A percentile compares a stretch with the other conserved stretches of the same genome.
Conservation (phyloP, 2,888 invertebrate genomes). For the Exephanes ischioxanthus region DNA sequence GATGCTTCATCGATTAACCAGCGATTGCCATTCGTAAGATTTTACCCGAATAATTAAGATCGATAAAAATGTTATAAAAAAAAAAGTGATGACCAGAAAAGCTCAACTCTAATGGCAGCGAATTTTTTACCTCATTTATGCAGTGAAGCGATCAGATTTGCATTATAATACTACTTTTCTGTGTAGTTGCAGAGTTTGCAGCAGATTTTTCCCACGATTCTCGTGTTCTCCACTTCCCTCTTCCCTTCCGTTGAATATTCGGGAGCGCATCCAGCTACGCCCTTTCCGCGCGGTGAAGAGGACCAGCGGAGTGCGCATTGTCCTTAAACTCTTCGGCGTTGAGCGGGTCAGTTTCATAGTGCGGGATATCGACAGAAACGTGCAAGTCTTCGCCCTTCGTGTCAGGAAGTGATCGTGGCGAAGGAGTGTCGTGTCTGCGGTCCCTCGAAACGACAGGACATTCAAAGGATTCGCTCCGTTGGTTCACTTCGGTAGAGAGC, state of each 20-base stretch:
- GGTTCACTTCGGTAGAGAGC: constrained; percentile 43
- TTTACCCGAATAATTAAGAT: constrained; percentile 11
- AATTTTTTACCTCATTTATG: neutral
- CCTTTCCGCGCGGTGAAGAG: constrained; percentile 32
- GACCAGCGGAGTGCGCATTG: neutral
- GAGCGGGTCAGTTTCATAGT: constrained; percentile 33
- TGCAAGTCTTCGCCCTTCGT: constrained; percentile 47
- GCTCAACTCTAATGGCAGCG: neutral
- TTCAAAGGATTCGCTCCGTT: constrained; percentile 60
- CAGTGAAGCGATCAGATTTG: neutral
- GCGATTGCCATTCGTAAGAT: neutral
- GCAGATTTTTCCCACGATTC: constrained; percentile 54
- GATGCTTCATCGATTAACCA: too few species aligned
- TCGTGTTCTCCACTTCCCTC: constrained; percentile 40
- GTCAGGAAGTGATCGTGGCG: constrained; percentile 51
- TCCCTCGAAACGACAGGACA: constrained; percentile 50
- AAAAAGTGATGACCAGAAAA: too few species aligned
- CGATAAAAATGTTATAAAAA: neutral
- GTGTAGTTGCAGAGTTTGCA: neutral
- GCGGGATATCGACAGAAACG: neutral
- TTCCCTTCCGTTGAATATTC: constrained; percentile 15
- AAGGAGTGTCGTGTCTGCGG: constrained; percentile 53
- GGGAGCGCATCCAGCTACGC: neutral
- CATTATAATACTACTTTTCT: neutral
- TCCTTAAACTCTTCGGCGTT: neutral